Evolutionary conservation across 2,797 vertebrate genomes (phyloP), one percentile per base, ranked within the genome.

Genomic region (Anguilla marmorata): DNA sequence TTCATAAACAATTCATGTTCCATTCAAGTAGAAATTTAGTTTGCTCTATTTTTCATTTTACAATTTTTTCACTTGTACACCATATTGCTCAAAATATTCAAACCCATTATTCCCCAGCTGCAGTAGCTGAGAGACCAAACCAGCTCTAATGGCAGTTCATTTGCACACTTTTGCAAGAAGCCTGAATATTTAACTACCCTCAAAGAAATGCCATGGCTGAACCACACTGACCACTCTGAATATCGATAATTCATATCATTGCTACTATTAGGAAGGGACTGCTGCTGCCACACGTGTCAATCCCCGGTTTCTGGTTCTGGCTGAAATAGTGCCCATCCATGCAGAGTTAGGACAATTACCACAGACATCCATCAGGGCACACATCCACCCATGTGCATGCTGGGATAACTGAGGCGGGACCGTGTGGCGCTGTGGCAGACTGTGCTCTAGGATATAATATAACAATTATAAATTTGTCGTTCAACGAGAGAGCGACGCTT

Each of bases 301-400:
- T 66, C 84, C 74, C 4, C 41, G 74, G 33, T 21, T 45, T 52
- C 72, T 54, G 69, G 24, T 48, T 86, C 45, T n/a, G 76, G 88
- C 27, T 91, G 89, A 91, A 86, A 91, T n/a, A 85, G 86, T 82
- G 52, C 84, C 80, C 84, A 93, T 86, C 90, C 88, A 83, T 60
- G 88, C 83, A 89, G 85, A 52, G 85, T 82, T 79, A 90, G 54
- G 88, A 48, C 88, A 88, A 90, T 91, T 87, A 88, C 87, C 33
- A 66, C 16, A 88, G 84, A 80, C 88, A 92, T 92, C 89, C 85
- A 92, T 93, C 90, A 90, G 83, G 86, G 50, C 60, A 87, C 84
- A 88, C 69, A 89, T 92, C 76, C 16, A 89, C 90, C 86, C 86
- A 92, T 86, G 27, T 87, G 84, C 86, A 89, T 88, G 48, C 85